These are phyloP conservation scores for Schizotus pectinicornis DNA, from an alignment of 2,888 invertebrate species.

Conservation along the genomic window DNA sequence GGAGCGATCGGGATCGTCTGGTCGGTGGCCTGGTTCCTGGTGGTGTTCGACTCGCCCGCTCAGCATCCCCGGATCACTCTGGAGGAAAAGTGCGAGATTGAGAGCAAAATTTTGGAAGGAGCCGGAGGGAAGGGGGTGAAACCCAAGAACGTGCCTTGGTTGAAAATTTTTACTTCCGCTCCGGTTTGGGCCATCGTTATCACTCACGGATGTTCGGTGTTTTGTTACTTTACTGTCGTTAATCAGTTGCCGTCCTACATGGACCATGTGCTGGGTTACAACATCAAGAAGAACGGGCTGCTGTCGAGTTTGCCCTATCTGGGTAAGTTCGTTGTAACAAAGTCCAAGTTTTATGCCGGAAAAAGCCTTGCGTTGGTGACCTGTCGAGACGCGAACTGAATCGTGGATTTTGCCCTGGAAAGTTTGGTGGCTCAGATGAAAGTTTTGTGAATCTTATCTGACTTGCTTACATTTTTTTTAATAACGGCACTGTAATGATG, in stretches of 20 bases:
- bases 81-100: slow-evolving; percentile 71
- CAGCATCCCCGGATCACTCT: slow-evolving; percentile 81
- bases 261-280: slow-evolving; percentile 77
- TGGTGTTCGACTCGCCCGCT: slow-evolving; percentile 82
- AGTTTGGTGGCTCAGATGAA: no score
- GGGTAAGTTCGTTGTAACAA: slow-evolving; percentile 57
- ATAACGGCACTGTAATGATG: no score
- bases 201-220: slow-evolving; percentile 83
- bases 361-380: no score
- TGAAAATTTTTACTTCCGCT: slow-evolving; percentile 68
- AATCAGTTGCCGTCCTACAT: slow-evolving; percentile 88
- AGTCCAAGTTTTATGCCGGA: no score
- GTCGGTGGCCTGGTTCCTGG: slow-evolving; percentile 81
- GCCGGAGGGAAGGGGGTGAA: slow-evolving; percentile 47
- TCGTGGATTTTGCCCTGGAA: no score
- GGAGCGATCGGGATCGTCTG: slow-evolving; percentile 78
- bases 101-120: slow-evolving; percentile 67
- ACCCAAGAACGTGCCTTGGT: slow-evolving; percentile 75
- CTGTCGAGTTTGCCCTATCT: slow-evolving; percentile 85
- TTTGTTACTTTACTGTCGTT: slow-evolving; percentile 87
- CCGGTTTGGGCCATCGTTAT: slow-evolving; percentile 88
- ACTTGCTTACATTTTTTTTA: no score
- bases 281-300: slow-evolving; percentile 85
- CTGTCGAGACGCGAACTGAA: no score
- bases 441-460: no score